phyloP scores from a whole-genome alignment of 2,113 vertebrate genomes.

The Centropus unirufus region DNA sequence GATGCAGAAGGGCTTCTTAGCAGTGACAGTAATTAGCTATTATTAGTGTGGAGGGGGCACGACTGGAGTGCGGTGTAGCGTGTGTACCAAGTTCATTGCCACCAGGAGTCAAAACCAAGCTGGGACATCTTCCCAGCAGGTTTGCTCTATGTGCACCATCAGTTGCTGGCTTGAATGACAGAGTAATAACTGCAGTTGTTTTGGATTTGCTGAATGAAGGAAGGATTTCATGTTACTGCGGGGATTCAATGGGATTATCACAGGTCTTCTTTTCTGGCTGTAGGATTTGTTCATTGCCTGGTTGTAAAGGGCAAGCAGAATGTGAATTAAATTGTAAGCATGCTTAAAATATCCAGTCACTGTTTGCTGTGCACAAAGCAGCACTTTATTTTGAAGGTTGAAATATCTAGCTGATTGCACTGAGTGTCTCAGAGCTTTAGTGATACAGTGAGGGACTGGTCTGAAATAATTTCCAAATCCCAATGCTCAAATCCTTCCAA shows the following conservation, averaged over 20 bases:
- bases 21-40: not conserved
- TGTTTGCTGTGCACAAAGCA: not conserved
- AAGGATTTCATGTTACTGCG: fast-evolving
- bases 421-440: not conserved
- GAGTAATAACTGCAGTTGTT: not conserved
- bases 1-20: not conserved
- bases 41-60: not conserved
- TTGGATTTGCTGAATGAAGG: not conserved
- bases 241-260: not conserved
- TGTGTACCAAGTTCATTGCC: not conserved
- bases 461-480: not conserved
- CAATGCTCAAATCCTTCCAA: not conserved
- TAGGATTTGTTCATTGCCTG: not conserved
- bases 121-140: not conserved
- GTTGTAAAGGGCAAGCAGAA: not conserved
- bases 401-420: not conserved
- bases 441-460: not conserved
- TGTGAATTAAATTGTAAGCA: not conserved
- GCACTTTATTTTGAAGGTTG: not conserved
- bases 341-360: not conserved
- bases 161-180: not conserved
- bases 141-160: not conserved
- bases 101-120: not conserved
- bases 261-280: not conserved
- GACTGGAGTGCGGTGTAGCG: too few relatives aligned